Base-by-base conservation (phyloP, 1,140 invertebrate species). In the Orchestia grillus region DNA sequence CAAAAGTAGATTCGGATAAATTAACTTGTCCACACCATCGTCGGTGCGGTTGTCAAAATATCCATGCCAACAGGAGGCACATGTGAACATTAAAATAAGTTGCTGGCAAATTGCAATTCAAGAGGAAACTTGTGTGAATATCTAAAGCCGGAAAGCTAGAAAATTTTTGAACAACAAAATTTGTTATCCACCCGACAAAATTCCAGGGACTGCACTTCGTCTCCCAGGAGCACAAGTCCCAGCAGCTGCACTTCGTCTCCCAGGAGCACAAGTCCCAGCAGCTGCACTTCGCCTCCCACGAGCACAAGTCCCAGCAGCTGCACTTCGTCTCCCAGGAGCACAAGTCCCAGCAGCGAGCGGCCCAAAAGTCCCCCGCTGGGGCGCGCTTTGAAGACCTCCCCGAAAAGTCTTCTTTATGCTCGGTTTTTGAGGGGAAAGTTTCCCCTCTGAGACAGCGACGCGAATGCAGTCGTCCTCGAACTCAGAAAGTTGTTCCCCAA, bases 381-480 rank as follows among this genome's bases (percentile, higher is more conserved):
- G 92, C 45, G 92, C 43, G 92, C 92, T 94, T 94, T 94, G 92
- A 94, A 94, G 92, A 94, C 43, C 44, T 40, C 44, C 16, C 6
- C 19, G 23, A 94, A 94, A 94, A 94, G 16, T 94, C 44, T 47
- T 44, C 92, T 44, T 94, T 19, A 90, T 90, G 88, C 47, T 94
- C 92, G 47, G 44, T 94, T 94, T 94, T 94, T 94, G 41, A 45
- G 43, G 40, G 44, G 19, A 94, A 94, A 94, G 92, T 94, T 94
- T 90, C 88, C 41, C 88, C 88, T 90, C 88, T 45, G 43, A 41
- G 43, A 94, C 40, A 44, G 47, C 44, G 92, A 94, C 92, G 11
- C 40, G 92, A 94, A 94, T 94, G 92, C 92, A 94, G 62, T 77
- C 11, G 62, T 77, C 11, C 62, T 77, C 62, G 62, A 1, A 15